Evolutionary conservation across 2,113 vertebrate genomes (phyloP).

Genomic region (Rhodinocichla rosea): DNA sequence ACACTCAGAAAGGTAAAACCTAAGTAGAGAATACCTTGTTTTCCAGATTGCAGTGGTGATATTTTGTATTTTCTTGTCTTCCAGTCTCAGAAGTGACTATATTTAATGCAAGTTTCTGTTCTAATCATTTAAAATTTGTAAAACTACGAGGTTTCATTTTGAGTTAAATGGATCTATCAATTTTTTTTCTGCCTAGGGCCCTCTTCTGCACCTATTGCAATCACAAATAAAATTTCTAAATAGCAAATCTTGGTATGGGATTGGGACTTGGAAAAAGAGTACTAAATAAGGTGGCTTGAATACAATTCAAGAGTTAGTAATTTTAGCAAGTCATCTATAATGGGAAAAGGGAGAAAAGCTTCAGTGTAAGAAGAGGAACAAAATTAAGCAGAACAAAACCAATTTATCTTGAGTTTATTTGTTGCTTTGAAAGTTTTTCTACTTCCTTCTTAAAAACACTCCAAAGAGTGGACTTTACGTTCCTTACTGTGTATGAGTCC

Average conservation of each 20-base stretch:
- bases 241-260: neutral
- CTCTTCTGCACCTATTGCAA: neutral
- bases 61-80: neutral
- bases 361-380: neutral
- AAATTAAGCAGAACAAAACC: neutral
- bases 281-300: neutral
- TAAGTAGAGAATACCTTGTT: neutral
- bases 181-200: neutral
- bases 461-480: neutral
- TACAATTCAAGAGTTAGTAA: neutral
- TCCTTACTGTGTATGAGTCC: neutral
- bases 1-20: neutral
- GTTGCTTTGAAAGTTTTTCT: neutral
- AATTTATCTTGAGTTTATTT: neutral
- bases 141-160: neutral
- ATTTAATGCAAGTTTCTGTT: neutral
- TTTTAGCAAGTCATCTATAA: neutral
- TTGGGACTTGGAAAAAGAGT: neutral
- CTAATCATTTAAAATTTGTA: neutral
- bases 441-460: neutral
- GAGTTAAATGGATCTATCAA: neutral
- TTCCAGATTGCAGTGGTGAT: neutral
- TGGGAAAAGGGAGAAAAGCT: neutral
- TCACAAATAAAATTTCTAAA: neutral
- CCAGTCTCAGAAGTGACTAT: neutral